Percentiles rank a stretch among this genome's conserved stretches.
phyloP scores from a whole-genome alignment of 2,113 vertebrate genomes.

The Eretmochelys imbricata region DNA sequence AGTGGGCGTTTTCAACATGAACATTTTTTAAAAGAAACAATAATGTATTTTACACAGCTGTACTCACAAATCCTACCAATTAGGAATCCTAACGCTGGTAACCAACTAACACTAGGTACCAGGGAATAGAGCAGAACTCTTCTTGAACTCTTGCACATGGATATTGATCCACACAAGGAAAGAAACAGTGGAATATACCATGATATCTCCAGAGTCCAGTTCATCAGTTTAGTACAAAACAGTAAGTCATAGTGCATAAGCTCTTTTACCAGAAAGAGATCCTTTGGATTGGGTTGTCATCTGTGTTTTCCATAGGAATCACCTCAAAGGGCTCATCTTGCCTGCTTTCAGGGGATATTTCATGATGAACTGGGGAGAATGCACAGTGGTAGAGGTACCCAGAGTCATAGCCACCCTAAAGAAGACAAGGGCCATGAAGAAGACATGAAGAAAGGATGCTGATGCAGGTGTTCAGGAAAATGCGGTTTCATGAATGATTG shows the following conservation, averaged over 20 bases:
- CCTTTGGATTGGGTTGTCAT: constrained; percentile 83
- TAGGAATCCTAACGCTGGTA: background rate
- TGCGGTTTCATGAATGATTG: background rate
- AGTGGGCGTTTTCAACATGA: background rate
- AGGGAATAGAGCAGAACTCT: background rate
- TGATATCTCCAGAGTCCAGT: background rate
- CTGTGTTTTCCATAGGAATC: constrained; percentile 75
- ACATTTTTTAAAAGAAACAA: background rate
- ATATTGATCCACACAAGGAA: background rate
- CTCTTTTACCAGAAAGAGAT: constrained; percentile 88
- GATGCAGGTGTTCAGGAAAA: background rate
- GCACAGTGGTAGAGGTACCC: constrained; percentile 93
- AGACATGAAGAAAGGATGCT: background rate
- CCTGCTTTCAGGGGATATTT: constrained; percentile 62
- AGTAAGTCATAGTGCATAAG: background rate
- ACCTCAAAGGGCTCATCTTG: constrained; percentile 88
- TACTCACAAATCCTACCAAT: background rate
- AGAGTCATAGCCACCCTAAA: constrained; percentile 90
- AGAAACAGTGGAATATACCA: background rate
- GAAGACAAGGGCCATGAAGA: constrained; percentile 4
- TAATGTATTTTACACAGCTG: background rate
- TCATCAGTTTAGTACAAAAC: background rate
- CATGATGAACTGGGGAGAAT: constrained; percentile 80
- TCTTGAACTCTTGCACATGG: background rate
- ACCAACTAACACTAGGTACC: background rate